Evolutionary conservation across 2,797 vertebrate species (phyloP).

Genomic region (Dendrocincla tyrannina): DNA sequence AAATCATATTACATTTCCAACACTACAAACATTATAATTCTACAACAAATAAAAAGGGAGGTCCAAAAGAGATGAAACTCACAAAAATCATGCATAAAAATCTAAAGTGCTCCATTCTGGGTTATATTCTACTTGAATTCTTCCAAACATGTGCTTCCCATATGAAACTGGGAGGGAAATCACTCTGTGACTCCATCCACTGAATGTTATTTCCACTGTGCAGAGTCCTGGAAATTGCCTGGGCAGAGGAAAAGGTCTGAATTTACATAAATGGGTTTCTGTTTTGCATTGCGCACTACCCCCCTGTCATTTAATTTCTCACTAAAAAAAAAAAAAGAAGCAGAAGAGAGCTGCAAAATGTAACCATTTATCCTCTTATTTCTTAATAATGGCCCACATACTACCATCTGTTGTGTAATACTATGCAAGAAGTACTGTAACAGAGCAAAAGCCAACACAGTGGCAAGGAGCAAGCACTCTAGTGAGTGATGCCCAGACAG

Average conservation of each 20-base stretch:
- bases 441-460: background rate
- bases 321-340: background rate
- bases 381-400: background rate
- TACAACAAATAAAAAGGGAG: background rate
- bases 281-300: background rate
- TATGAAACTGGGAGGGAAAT: background rate
- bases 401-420: background rate
- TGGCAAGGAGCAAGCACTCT: background rate
- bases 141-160: background rate
- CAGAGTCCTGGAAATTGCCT: slow-evolving; percentile 13
- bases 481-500: background rate
- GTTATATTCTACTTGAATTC: background rate
- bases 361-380: background rate
- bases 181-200: background rate
- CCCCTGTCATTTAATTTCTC: slow-evolving; percentile 16
- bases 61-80: background rate
- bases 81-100: background rate
- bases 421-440: background rate
- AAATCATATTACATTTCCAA: background rate
- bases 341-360: background rate
- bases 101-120: background rate
- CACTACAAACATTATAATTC: background rate
- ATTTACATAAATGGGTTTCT: slow-evolving; percentile 50
- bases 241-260: slow-evolving; percentile 46
- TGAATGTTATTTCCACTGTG: background rate